A percentile compares a stretch with the other conserved stretches of the same genome.
phyloP scores from a whole-genome alignment of 2,888 invertebrate species.

The Thelaira solivaga region DNA sequence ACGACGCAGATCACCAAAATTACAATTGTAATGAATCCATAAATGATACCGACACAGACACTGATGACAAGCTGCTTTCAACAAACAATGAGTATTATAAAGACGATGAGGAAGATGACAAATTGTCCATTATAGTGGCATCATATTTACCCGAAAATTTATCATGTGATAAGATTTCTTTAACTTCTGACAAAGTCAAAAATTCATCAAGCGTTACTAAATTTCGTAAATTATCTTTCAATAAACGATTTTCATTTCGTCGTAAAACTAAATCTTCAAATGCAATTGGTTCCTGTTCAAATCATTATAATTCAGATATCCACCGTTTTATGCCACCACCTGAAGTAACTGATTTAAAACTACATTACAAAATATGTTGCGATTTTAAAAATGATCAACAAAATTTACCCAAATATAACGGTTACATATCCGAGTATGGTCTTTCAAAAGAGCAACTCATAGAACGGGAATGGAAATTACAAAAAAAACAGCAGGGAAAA shows the following conservation, averaged over 20 bases:
- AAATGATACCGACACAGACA: constrained; percentile 44
- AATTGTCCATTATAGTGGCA: constrained; percentile 74
- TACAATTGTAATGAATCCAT: constrained; percentile 49
- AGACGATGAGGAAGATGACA: constrained; percentile 70
- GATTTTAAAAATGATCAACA: constrained; percentile 74
- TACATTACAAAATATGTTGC: constrained; percentile 76
- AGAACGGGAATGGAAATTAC: constrained; percentile 74
- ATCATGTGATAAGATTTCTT: constrained; percentile 53
- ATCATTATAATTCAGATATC: neutral
- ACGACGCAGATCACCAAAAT: constrained; percentile 66
- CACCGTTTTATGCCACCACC: constrained; percentile 61
- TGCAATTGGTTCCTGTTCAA: constrained; percentile 44
- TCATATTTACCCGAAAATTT: constrained; percentile 72
- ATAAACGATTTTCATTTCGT: constrained; percentile 71
- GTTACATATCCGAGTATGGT: constrained; percentile 79
- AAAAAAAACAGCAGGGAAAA: constrained; percentile 70
- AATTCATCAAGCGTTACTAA: constrained; percentile 18
- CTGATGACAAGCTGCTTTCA: neutral
- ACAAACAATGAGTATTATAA: constrained; percentile 40
- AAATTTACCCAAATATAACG: constrained; percentile 78
- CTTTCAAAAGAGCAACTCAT: constrained; percentile 78
- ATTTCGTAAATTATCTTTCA: constrained; percentile 63
- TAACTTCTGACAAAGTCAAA: constrained; percentile 32
- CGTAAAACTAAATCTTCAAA: constrained; percentile 63
- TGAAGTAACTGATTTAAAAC: constrained; percentile 68